Evolutionary conservation across 2,113 vertebrate species (phyloP).

Genomic region (Diphyllodes magnificus): DNA sequence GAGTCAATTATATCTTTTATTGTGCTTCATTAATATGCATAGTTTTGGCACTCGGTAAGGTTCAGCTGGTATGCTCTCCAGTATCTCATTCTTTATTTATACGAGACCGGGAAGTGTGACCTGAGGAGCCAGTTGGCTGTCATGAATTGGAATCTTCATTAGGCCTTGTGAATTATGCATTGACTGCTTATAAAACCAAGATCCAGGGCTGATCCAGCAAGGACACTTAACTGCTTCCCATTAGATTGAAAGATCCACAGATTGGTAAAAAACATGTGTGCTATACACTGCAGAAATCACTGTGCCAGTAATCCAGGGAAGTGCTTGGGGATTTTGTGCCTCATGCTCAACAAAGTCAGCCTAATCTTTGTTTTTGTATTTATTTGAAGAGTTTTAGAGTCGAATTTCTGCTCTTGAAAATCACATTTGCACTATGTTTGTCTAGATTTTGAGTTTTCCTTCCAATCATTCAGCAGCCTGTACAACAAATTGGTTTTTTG

Average conservation of each 20-base stretch:
- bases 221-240: conserved; percentile 68
- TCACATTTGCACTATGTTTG: not conserved
- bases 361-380: conserved; percentile 42
- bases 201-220: conserved; percentile 73
- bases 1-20: conserved; percentile 75
- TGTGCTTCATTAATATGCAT: conserved; percentile 77
- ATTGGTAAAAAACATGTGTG: conserved; percentile 54
- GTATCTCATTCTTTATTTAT: conserved; percentile 82
- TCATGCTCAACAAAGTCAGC: conserved; percentile 16
- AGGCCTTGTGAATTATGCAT: conserved; percentile 81
- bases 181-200: conserved; percentile 72
- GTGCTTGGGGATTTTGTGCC: conserved; percentile 41
- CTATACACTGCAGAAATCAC: not conserved
- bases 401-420: conserved; percentile 30
- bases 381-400: conserved; percentile 45
- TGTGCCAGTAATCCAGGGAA: conserved; percentile 38
- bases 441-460: conserved; percentile 41
- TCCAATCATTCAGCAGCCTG: conserved; percentile 18
- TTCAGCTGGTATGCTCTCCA: conserved; percentile 80
- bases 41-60: conserved; percentile 73
- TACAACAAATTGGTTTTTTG: conserved; percentile 43
- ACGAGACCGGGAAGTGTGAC: conserved; percentile 77
- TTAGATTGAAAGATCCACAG: conserved; percentile 66
- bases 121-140: conserved; percentile 80
- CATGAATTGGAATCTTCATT: conserved; percentile 84